A percentile compares a stretch with the other conserved stretches of the same genome.
These are phyloP conservation scores for Gallinago jamesoni DNA, from an alignment of 2,113 vertebrate genomes.

Conservation along the genomic window DNA sequence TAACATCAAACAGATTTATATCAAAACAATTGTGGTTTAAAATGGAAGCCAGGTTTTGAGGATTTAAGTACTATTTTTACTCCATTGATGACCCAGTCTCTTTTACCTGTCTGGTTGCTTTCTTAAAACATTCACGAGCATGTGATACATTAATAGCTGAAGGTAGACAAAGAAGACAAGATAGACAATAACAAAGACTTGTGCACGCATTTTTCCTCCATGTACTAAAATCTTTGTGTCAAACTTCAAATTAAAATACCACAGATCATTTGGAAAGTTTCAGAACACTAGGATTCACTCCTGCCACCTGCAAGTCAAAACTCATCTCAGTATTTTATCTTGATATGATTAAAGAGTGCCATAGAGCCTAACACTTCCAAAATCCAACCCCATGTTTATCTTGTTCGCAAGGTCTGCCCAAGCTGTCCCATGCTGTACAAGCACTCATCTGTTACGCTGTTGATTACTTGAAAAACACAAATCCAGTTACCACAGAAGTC, in stretches of 20 bases:
- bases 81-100: background rate
- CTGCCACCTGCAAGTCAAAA: background rate
- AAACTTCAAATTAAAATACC: background rate
- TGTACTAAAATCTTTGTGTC: background rate
- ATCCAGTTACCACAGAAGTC: background rate
- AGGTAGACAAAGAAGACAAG: background rate
- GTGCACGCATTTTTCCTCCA: background rate
- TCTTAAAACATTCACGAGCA: background rate
- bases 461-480: background rate
- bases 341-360: background rate
- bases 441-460: background rate
- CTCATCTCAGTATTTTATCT: background rate
- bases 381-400: background rate
- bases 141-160: background rate
- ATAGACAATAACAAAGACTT: background rate
- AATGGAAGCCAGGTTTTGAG: no score
- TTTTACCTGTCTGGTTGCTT: background rate
- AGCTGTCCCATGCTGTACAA: background rate
- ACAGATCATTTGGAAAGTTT: background rate
- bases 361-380: background rate
- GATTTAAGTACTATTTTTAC: background rate
- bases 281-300: background rate
- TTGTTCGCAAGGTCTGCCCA: background rate
- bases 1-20: background rate
- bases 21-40: background rate